Evolutionary conservation across 1,140 invertebrate species (phyloP), one percentile per base, ranked within the genome.

Genomic region (Galleria mellonella): DNA sequence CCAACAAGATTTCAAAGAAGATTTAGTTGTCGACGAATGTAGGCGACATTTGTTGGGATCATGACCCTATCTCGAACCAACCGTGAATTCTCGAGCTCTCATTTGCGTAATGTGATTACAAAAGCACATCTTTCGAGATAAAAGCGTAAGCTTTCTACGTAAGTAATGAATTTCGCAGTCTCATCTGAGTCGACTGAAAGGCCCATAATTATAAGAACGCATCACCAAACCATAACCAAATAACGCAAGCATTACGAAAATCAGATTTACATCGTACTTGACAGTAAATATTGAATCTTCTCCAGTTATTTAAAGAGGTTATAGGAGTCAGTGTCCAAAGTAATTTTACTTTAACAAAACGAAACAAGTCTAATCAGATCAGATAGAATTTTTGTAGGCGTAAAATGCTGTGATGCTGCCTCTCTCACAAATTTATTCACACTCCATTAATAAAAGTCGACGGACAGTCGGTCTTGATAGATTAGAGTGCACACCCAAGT

Each of bases 61-160:
- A 73, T 62, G 74, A 74, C 70, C 72, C 69, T 72, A 72, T 74
- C 72, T 69, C 55, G 73, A 74, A 70, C 65, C 73, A 75, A 62
- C 70, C 73, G 69, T 79, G 76, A 81, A 78, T 76, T 69, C 74
- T 73, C 67, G 53, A 70, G 73, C 74, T 74, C 75, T 83, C 78
- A 83, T 83, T 83, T 83, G 72, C 75, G 75, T 83, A 83, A 83
- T 83, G 75, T 83, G 73, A 83, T 83, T 83, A 81, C 78, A 83
- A 83, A 83, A 81, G 78, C 76, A 83, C 76, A 83, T 83, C 78
- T 76, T 76, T 64, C 49, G 70, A 78, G 78, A 81, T 83, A 81
- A 79, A 78, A 83, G 72, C 69, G 62, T 61, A 51, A 62, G 72
- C 66, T 66, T 56, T 83, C 72, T 74, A 73, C 70, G 68, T 81